Base-by-base conservation (phyloP, 2,888 invertebrate genomes). In the Platynereis dumerilii region DNA sequence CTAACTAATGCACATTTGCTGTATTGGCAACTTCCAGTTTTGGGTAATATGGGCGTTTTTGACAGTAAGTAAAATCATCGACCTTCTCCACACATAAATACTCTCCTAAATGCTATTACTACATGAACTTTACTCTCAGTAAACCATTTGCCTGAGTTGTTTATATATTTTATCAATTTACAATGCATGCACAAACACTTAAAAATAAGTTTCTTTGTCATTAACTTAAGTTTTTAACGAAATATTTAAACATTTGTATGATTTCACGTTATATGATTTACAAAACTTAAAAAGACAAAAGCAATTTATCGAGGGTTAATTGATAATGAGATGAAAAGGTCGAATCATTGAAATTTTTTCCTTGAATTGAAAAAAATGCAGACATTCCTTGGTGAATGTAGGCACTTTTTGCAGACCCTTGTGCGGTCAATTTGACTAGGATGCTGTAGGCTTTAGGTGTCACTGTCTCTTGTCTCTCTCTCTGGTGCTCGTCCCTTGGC, bases 1-100 rank as follows among this genome's bases (percentile, higher is more conserved):
- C 48, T 48, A 53, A 61, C 61, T 61, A 61, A 61, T 54, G 61
- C 61, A 61, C 61, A 48, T 61, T 61, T 61, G 61, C 54, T 61
- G 61, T 61, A 54, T 61, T 61, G 61, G 54, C 48, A 53, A 53
- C 34, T 61, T 61, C 53, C 61, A 61, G 61, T 55, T 48, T 55
- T 55, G 34, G 54, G 52, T 61, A 61, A 54, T 39, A 12, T 7
- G 34, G 61, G 61, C 61, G 54, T 61, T 61, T 61, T 61, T 61
- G 61, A 54, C 61, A 53, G 61, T 61, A 61, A 61, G 61, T 61
- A 61, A 61, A 48, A 48, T 60, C 48, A 48, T 52, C 60, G 48
- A 60, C 60, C 60, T 60, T 60, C 48, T 48, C 52, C 60, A 52
- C 45, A 52, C 60, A 52, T 60, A 60, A 48, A 52, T 52, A 52